phyloP scores from a whole-genome alignment of 2,888 invertebrate genomes.

The Tanypteryx hageni region DNA sequence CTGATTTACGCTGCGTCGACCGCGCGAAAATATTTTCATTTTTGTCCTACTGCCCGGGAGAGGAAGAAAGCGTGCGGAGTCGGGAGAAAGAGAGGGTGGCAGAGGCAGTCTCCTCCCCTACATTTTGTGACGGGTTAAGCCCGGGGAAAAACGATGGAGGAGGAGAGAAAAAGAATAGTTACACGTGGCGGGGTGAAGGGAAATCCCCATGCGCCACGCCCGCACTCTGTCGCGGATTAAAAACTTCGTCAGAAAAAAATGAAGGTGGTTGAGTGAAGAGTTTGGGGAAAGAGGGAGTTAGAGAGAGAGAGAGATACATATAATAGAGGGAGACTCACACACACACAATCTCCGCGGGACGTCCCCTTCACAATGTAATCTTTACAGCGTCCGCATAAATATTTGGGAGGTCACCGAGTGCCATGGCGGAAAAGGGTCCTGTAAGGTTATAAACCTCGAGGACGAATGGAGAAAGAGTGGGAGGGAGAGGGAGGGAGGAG shows the following conservation, averaged over 20 bases:
- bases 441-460: background rate
- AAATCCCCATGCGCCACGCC: background rate
- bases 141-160: background rate
- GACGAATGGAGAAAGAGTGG: background rate
- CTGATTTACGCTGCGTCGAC: conserved; percentile 13
- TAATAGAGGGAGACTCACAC: background rate
- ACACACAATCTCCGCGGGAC: background rate
- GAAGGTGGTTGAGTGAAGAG: conserved; percentile 17
- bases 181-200: background rate
- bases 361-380: background rate
- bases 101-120: too few relatives aligned
- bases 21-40: conserved; percentile 26
- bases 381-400: conserved; percentile 44
- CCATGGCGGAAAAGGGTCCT: background rate
- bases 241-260: conserved; percentile 27
- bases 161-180: background rate
- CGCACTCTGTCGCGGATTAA: conserved; percentile 8
- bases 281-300: too few relatives aligned
- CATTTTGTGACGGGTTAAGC: background rate
- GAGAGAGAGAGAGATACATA: background rate
- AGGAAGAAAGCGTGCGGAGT: background rate
- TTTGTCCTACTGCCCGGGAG: background rate
- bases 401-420: conserved; percentile 47
- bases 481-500: background rate
- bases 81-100: too few relatives aligned